Percentiles rank a stretch among this genome's conserved stretches.
Conservation (phyloP, 2,888 invertebrate species). For the Aphidius colemani region DNA sequence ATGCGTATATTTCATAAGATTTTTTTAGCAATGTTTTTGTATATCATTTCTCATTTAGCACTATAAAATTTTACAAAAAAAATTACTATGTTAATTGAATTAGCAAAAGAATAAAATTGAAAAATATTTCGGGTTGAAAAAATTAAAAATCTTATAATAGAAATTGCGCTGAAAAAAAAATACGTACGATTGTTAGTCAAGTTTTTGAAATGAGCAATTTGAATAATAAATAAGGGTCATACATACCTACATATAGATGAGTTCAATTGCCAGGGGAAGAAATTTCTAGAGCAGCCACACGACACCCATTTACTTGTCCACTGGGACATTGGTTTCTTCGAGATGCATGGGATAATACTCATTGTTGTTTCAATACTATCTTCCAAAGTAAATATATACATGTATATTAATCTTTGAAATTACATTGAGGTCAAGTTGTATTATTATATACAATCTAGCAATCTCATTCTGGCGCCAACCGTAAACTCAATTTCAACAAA, state of each 20-base stretch:
- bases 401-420: background rate
- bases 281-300: slow-evolving; percentile 22
- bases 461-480: too few species aligned
- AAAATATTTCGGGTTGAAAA: too few species aligned
- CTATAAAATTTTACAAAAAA: background rate
- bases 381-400: slow-evolving; percentile 24
- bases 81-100: background rate
- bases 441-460: too few species aligned
- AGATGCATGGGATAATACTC: slow-evolving; percentile 3
- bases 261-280: slow-evolving; percentile 39
- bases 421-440: too few species aligned
- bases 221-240: slow-evolving; percentile 46
- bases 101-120: background rate
- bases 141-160: too few species aligned
- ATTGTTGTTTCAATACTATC: background rate
- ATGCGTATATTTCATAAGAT: background rate
- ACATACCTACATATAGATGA: slow-evolving; percentile 30
- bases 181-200: slow-evolving; percentile 41
- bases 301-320: slow-evolving; percentile 7
- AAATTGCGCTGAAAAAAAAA: background rate
- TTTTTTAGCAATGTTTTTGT: too few species aligned
- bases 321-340: background rate
- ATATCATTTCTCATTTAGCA: too few species aligned
- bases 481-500: too few species aligned
- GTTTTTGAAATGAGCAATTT: slow-evolving; percentile 40